These are phyloP conservation scores for Margaritifera margaritifera DNA, from an alignment of 2,888 invertebrate species.

Conservation along the genomic window DNA sequence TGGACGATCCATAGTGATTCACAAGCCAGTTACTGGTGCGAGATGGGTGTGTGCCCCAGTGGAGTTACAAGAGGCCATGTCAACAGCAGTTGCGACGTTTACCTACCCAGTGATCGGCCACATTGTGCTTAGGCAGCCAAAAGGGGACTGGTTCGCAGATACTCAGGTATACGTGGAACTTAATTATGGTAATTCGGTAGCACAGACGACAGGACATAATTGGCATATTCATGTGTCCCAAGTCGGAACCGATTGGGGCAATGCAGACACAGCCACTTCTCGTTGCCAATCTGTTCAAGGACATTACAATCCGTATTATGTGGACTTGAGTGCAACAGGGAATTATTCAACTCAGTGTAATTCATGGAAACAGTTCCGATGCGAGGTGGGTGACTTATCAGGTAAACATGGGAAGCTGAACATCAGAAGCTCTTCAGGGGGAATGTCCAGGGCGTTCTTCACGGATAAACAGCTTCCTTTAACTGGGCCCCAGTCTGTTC, in stretches of 20 bases:
- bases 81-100: slow-evolving; percentile 86
- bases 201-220: slow-evolving; percentile 74
- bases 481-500: slow-evolving; percentile 82
- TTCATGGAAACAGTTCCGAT: slow-evolving; percentile 83
- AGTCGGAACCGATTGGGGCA: slow-evolving; percentile 84
- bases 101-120: slow-evolving; percentile 91
- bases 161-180: slow-evolving; percentile 89
- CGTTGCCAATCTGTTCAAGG: slow-evolving; percentile 82
- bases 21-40: slow-evolving; percentile 73
- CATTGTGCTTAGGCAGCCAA: slow-evolving; percentile 86
- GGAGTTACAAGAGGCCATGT: slow-evolving; percentile 70
- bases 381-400: slow-evolving; percentile 88
- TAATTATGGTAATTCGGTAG: slow-evolving; percentile 88
- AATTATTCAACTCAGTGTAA: slow-evolving; percentile 48
- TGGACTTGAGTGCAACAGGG: slow-evolving; percentile 59
- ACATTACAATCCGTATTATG: slow-evolving; percentile 84
- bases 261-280: slow-evolving; percentile 65
- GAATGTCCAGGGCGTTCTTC: slow-evolving; percentile 73
- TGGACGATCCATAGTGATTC: slow-evolving; percentile 85
- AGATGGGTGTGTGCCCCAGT: slow-evolving; percentile 74
- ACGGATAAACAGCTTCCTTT: slow-evolving; percentile 86
- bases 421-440: slow-evolving; percentile 25
- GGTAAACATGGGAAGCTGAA: slow-evolving; percentile 66
- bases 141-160: slow-evolving; percentile 86
- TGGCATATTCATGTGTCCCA: slow-evolving; percentile 87